Percentiles rank a stretch among this genome's conserved stretches.
phyloP scores from a whole-genome alignment of 1,140 invertebrate genomes.

The Zaprionus camerounensis region DNA sequence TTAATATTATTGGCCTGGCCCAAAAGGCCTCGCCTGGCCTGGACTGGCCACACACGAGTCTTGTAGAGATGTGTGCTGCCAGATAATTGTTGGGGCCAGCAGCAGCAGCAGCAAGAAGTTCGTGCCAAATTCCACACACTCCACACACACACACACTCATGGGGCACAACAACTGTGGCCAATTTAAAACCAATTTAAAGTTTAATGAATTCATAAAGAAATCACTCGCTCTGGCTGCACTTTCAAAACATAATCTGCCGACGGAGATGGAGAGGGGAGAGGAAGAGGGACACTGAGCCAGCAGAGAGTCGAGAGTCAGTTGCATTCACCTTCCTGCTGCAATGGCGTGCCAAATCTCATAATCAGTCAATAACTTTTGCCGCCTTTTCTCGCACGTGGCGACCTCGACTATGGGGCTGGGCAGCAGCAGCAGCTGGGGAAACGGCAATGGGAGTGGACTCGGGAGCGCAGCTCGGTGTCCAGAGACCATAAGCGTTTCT shows the following conservation, averaged over 20 bases:
- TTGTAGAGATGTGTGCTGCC: constrained; percentile 68
- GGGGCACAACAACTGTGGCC: constrained; percentile 53
- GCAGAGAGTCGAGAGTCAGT: constrained; percentile 9
- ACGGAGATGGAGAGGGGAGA: background rate
- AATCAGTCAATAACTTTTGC: constrained; percentile 83
- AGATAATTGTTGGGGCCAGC: constrained; percentile 64
- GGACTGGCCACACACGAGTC: constrained; percentile 65
- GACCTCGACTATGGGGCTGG: constrained; percentile 24
- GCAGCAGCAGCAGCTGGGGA: background rate
- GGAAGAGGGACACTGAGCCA: background rate
- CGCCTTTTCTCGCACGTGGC: constrained; percentile 76
- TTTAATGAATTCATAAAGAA: constrained; percentile 83
- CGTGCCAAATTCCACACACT: constrained; percentile 76
- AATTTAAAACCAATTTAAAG: constrained; percentile 83
- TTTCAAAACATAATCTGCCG: constrained; percentile 82
- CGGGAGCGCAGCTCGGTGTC: constrained; percentile 17
- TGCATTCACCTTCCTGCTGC: constrained; percentile 36
- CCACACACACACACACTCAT: constrained; percentile 15
- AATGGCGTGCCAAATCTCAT: constrained; percentile 82
- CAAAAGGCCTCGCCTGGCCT: constrained; percentile 52
- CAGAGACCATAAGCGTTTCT: constrained; percentile 72
- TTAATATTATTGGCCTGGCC: constrained; percentile 81
- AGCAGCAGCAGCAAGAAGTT: constrained; percentile 51
- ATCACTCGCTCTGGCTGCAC: constrained; percentile 73
- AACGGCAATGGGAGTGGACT: background rate